These are phyloP conservation scores for Trichopoda pennipes DNA, from an alignment of 2,888 invertebrate species.

Conservation along the genomic window DNA sequence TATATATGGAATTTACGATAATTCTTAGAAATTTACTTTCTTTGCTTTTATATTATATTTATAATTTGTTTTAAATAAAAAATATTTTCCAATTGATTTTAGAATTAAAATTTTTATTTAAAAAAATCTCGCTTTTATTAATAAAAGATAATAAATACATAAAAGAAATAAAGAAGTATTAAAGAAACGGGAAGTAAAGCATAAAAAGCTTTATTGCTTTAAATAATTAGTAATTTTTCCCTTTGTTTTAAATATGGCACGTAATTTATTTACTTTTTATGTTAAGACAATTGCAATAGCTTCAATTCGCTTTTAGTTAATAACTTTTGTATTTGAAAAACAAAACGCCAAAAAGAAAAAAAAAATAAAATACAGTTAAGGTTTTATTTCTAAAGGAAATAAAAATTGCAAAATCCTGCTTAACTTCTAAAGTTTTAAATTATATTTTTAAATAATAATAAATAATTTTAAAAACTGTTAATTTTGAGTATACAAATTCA, in stretches of 20 bases:
- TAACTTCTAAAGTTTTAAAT: slow-evolving; percentile 6
- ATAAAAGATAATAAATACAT: slow-evolving; percentile 31
- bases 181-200: slow-evolving; percentile 23
- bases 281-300: slow-evolving; percentile 65
- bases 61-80: no score
- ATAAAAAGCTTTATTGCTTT: slow-evolving; percentile 46
- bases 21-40: no score
- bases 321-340: slow-evolving; percentile 58
- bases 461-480: slow-evolving; percentile 14
- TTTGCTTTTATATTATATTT: no score
- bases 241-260: slow-evolving; percentile 63
- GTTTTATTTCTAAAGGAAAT: slow-evolving; percentile 37
- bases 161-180: slow-evolving; percentile 22
- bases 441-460: neutral
- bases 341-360: no score
- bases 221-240: slow-evolving; percentile 35
- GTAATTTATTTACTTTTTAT: slow-evolving; percentile 62
- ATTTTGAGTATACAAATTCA: slow-evolving; percentile 15
- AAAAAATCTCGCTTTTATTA: slow-evolving; percentile 8
- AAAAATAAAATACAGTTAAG: slow-evolving; percentile 45
- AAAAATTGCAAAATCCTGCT: slow-evolving; percentile 28
- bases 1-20: no score
- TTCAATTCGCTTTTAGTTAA: slow-evolving; percentile 51
- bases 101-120: no score
- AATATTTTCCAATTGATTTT: no score